Evolutionary conservation across 2,888 invertebrate species (phyloP).

Genomic region (Eupithecia exiguata): DNA sequence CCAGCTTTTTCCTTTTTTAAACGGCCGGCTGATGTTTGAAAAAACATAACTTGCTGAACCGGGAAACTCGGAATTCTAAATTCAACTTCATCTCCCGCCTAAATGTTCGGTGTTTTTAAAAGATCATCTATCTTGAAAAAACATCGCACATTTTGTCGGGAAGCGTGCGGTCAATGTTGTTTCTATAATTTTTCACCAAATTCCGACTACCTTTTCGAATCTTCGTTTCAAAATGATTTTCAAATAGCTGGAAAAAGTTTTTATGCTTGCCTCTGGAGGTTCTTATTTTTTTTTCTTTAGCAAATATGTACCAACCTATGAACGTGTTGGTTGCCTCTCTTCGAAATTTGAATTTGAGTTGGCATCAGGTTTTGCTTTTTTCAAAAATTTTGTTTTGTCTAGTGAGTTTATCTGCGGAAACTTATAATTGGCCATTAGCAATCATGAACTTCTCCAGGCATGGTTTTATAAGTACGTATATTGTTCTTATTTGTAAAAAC

Average conservation of each 20-base stretch:
- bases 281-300: not conserved
- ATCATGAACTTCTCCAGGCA: too few species aligned
- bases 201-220: not conserved
- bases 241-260: not conserved
- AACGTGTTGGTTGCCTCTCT: not conserved
- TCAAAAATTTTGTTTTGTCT: not conserved
- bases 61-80: not conserved
- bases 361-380: not conserved
- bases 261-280: not conserved
- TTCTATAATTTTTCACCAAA: not conserved
- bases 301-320: too few species aligned
- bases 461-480: too few species aligned
- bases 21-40: not conserved
- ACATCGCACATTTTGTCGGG: not conserved
- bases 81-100: conserved; percentile 1
- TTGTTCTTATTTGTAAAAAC: too few species aligned
- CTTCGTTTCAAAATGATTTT: not conserved
- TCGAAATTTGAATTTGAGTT: not conserved
- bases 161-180: conserved; percentile 2
- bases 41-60: conserved; percentile 6
- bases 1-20: not conserved
- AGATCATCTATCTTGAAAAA: not conserved
- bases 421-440: too few species aligned
- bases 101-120: conserved; percentile 2
- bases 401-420: too few species aligned